Evolutionary conservation across 2,797 vertebrate species (phyloP).

Genomic region (Mallotus villosus): DNA sequence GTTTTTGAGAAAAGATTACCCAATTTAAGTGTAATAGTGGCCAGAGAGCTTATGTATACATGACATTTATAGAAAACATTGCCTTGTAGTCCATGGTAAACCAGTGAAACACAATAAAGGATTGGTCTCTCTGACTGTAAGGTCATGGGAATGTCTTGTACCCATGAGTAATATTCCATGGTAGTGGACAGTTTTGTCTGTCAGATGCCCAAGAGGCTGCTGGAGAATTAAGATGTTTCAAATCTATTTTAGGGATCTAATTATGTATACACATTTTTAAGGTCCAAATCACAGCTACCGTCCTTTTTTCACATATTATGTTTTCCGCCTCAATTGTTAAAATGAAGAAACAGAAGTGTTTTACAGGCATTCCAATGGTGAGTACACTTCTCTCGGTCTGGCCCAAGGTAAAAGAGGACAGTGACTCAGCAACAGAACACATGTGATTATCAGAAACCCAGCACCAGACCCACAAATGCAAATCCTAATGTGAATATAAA

Average conservation of each 20-base stretch:
- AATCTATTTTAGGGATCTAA: too few species aligned
- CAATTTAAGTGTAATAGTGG: neutral
- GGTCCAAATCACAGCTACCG: too few species aligned
- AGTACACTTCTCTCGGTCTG: neutral
- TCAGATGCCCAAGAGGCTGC: too few species aligned
- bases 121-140: neutral
- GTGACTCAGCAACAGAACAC: constrained; percentile 12
- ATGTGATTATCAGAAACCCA: neutral
- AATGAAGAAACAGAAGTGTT: neutral
- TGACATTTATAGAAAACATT: neutral
- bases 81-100: neutral
- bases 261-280: too few species aligned
- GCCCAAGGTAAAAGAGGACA: constrained; percentile 11
- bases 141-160: neutral
- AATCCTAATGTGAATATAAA: neutral
- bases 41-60: neutral
- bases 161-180: neutral
- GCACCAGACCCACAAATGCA: neutral
- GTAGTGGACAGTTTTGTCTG: neutral
- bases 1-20: neutral
- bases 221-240: neutral
- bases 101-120: neutral
- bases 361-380: neutral
- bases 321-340: too few species aligned
- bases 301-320: too few species aligned